phyloP scores from a whole-genome alignment of 2,113 vertebrate genomes.

The Paradoxurus hermaphroditus region DNA sequence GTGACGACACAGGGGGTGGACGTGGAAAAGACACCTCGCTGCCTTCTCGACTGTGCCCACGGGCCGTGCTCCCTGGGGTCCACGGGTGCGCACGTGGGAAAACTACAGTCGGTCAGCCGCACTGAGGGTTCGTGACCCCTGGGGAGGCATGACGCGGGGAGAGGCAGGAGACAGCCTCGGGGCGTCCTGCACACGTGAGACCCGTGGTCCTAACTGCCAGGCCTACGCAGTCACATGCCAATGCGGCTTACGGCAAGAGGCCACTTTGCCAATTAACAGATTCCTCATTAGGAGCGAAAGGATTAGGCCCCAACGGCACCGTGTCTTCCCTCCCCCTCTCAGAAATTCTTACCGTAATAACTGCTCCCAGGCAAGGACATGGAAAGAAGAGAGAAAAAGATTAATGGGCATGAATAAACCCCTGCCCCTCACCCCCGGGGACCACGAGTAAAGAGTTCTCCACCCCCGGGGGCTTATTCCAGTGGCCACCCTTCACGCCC shows the following conservation, averaged over 20 bases:
- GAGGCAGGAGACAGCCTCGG: neutral
- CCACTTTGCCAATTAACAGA: neutral
- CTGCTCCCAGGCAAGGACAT: constrained; percentile 83
- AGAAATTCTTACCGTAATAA: constrained; percentile 88
- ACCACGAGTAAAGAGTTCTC: neutral
- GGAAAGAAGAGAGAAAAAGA: constrained; percentile 81
- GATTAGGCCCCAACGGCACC: neutral
- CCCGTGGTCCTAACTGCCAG: neutral
- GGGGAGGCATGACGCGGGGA: neutral
- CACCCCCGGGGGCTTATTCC: neutral
- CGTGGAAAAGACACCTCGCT: neutral
- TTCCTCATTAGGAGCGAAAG: neutral
- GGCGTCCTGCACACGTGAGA: neutral
- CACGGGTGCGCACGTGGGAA: neutral
- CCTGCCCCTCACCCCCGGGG: constrained; percentile 13
- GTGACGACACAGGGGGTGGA: neutral
- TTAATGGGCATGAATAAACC: constrained; percentile 71
- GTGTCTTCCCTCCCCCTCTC: neutral
- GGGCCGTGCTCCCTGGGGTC: neutral
- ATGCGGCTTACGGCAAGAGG: neutral
- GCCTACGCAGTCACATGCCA: neutral
- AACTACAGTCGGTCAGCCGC: neutral
- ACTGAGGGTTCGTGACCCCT: neutral
- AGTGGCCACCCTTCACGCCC: neutral
- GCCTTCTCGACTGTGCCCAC: neutral